These are phyloP conservation scores for Zele albiditarsus DNA, from an alignment of 2,888 invertebrate genomes.

Conservation along the genomic window DNA sequence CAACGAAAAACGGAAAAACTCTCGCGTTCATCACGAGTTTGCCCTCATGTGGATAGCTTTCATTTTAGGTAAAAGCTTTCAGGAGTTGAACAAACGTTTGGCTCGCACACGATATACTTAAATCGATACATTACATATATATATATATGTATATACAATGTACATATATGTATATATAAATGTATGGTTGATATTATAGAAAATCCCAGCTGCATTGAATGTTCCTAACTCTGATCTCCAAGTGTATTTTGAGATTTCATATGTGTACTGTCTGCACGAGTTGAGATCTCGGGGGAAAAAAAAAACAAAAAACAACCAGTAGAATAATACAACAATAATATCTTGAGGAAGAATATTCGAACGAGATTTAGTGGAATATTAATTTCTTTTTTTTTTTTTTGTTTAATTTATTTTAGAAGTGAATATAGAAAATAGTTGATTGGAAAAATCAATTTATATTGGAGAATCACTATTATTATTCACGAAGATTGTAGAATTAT, in stretches of 20 bases:
- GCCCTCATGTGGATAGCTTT: constrained; percentile 3
- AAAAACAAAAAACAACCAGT: background rate
- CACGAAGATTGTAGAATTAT: no score
- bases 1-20: constrained; percentile 1
- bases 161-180: background rate
- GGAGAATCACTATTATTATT: no score
- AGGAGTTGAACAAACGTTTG: constrained; percentile 22
- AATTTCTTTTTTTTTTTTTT: background rate
- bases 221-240: constrained; percentile 15
- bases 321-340: background rate
- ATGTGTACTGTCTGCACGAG: background rate
- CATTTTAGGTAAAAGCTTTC: constrained; percentile 32
- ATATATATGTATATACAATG: background rate
- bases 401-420: background rate
- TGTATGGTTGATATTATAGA: constrained; percentile 1
- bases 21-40: constrained; percentile 11
- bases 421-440: no score
- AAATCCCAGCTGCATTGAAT: constrained; percentile 11
- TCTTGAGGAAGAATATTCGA: background rate
- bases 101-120: constrained; percentile 3
- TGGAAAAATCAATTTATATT: no score
- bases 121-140: constrained; percentile 18
- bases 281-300: background rate
- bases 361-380: no score
- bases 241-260: constrained; percentile 2